Percentiles rank a stretch among this genome's conserved stretches.
These are phyloP conservation scores for Porites australiensis DNA, from an alignment of 64 coral and sea anemone species.

Conservation along the genomic window DNA sequence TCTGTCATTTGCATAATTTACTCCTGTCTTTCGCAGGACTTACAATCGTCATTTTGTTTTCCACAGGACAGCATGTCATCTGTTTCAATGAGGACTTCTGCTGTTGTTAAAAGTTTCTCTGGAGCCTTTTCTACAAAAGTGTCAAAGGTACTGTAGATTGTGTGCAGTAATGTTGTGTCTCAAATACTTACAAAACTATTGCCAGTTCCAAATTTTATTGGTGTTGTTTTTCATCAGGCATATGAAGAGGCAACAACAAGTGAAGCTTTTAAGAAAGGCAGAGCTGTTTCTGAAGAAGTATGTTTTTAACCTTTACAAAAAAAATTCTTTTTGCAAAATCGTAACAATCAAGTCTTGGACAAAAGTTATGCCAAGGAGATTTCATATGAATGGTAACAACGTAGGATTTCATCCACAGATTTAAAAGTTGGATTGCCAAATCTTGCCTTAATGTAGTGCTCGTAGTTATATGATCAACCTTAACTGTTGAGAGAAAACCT, in stretches of 20 bases:
- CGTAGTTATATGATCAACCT: too few relatives aligned
- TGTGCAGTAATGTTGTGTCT: neutral
- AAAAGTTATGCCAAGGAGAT: neutral
- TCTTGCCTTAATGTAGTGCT: too few relatives aligned
- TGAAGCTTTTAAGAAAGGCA: slow-evolving; percentile 90
- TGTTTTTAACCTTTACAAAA: neutral
- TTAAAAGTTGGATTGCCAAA: too few relatives aligned
- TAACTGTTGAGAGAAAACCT: too few relatives aligned
- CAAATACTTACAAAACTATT: neutral
- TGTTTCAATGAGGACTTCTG: slow-evolving; percentile 70
- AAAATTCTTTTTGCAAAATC: too few relatives aligned
- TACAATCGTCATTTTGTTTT: neutral
- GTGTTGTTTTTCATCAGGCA: slow-evolving; percentile 37
- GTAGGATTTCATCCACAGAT: too few relatives aligned
- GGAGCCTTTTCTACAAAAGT: slow-evolving; percentile 83
- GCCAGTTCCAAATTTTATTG: neutral
- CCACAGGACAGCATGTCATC: slow-evolving; percentile 54
- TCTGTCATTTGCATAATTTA: too few relatives aligned
- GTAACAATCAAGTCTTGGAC: neutral
- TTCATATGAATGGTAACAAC: too few relatives aligned
- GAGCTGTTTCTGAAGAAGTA: slow-evolving; percentile 94
- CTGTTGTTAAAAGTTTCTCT: slow-evolving; percentile 71
- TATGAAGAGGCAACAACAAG: slow-evolving; percentile 89
- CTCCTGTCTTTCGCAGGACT: too few relatives aligned
- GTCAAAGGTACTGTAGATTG: slow-evolving; percentile 47